These are phyloP conservation scores for Trachelus stipa DNA, from an alignment of 2,888 invertebrate species.

Conservation along the genomic window DNA sequence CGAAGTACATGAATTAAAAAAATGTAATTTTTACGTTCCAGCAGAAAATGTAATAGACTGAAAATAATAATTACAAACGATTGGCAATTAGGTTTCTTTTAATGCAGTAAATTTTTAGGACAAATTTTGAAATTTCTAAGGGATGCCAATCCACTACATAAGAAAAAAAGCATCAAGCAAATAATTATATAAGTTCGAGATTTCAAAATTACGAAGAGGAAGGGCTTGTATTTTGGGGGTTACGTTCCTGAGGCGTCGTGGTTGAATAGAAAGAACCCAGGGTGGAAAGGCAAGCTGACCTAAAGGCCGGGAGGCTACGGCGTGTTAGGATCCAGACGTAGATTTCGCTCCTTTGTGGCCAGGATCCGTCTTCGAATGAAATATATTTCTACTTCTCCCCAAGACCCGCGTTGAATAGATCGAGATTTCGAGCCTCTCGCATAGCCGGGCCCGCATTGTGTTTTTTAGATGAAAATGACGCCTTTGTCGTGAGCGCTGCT, in stretches of 20 bases:
- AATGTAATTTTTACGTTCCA: neutral
- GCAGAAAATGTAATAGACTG: neutral
- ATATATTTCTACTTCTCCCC: conserved; percentile 41
- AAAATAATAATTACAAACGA: neutral
- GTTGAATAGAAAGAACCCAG: conserved; percentile 26
- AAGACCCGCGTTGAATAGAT: conserved; percentile 34
- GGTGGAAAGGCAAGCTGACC: conserved; percentile 23
- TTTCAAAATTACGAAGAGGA: neutral
- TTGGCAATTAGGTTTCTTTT: neutral
- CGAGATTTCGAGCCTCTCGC: conserved; percentile 32
- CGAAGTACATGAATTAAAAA: neutral
- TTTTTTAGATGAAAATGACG: conserved; percentile 10
- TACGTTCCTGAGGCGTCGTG: conserved; percentile 31
- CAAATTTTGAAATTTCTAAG: neutral
- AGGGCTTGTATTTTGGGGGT: neutral
- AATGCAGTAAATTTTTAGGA: neutral
- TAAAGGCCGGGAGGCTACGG: conserved; percentile 33
- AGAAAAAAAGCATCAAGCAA: conserved; percentile 13
- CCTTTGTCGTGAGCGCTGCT: neutral
- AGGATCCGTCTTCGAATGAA: conserved; percentile 42
- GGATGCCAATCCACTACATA: neutral
- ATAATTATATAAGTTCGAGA: conserved; percentile 3
- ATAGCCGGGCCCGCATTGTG: conserved; percentile 37
- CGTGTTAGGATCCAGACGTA: conserved; percentile 54
- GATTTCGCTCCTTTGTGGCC: conserved; percentile 54